Evolutionary conservation across 2,888 invertebrate genomes (phyloP), one percentile per base, ranked within the genome.

Genomic region (Tyria jacobaeae): DNA sequence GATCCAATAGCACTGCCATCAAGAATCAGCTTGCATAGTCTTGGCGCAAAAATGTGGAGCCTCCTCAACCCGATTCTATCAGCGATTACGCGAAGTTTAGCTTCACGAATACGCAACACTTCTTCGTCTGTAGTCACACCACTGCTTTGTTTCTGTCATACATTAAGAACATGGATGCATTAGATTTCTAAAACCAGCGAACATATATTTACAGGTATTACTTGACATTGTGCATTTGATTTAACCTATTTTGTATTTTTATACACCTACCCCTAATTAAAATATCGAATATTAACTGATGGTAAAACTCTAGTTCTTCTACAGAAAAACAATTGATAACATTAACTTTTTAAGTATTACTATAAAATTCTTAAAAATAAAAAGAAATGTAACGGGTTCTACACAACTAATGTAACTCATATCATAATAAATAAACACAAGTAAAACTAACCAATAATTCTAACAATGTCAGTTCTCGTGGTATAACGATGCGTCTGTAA

Each of bases 1-100:
- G 96, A 96, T 6, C 94, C 91, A 1, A 97, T 85, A 9, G 95
- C 95, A 72, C 96, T 96, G 34, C 96, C 96, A 65, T 96, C 96
- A 5, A 97, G 87, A 41, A 94, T 95, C 44, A 97, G 87, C 5
- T 94, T 94, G 12, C 94, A 89, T 3, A 97, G 89, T 50, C 94
- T 91, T 4, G 96, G 96, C 48, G 95, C 93, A 58, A 96, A 94
- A 1, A 95, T 87, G 48, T 95, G 94, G 0, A 96, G 87, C 27
- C 96, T 90, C 48, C 96, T 95, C 49, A 96, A 81, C 24, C 96
- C 96, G 7, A 96, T 92, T 60, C 95, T 94, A 62, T 95, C 94
- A 0, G 96, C 95, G 12, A 96, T 95, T 7, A 96, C 96, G 6
- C 95, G 94, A 10, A 96, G 86, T 71, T 95, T 95, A 1, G 96